phyloP scores from a whole-genome alignment of 2,888 invertebrate genomes.

The Melinopterus prodromus region DNA sequence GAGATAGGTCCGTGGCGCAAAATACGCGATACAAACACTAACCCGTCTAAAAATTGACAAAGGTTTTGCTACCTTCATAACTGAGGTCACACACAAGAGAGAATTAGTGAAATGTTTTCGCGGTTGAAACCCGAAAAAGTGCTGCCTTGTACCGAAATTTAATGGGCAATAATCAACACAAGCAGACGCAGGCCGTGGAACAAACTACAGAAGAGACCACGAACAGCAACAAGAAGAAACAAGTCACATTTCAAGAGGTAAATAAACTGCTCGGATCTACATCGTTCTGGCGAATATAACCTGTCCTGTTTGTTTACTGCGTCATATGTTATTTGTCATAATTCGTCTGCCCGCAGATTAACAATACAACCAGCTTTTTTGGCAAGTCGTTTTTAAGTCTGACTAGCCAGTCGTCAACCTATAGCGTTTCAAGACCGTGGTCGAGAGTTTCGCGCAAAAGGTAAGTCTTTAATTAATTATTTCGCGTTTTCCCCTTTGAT shows the following conservation, averaged over 20 bases:
- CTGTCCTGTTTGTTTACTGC: slow-evolving; percentile 53
- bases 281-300: slow-evolving; percentile 41
- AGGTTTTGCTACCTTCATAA: slow-evolving; percentile 50
- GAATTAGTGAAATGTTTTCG: slow-evolving; percentile 37
- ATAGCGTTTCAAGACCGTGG: slow-evolving; percentile 72
- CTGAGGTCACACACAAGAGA: slow-evolving; percentile 51
- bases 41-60: slow-evolving; percentile 46
- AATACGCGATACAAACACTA: not conserved
- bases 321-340: slow-evolving; percentile 47
- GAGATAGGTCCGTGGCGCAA: not conserved
- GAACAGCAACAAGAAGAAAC: slow-evolving; percentile 51
- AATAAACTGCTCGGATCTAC: slow-evolving; percentile 40
- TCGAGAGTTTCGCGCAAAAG: slow-evolving; percentile 72
- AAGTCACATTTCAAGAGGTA: slow-evolving; percentile 55
- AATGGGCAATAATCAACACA: slow-evolving; percentile 58
- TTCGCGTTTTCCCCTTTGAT: not conserved
- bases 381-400: slow-evolving; percentile 68
- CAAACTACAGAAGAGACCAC: slow-evolving; percentile 40
- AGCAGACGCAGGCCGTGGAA: slow-evolving; percentile 48
- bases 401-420: slow-evolving; percentile 68
- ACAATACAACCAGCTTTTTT: slow-evolving; percentile 68
- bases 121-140: slow-evolving; percentile 19
- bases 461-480: slow-evolving; percentile 55
- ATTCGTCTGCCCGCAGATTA: slow-evolving; percentile 58
- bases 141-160: slow-evolving; percentile 45